These are phyloP conservation scores for Myioborus miniatus DNA, from an alignment of 2,797 vertebrate species.

Conservation along the genomic window DNA sequence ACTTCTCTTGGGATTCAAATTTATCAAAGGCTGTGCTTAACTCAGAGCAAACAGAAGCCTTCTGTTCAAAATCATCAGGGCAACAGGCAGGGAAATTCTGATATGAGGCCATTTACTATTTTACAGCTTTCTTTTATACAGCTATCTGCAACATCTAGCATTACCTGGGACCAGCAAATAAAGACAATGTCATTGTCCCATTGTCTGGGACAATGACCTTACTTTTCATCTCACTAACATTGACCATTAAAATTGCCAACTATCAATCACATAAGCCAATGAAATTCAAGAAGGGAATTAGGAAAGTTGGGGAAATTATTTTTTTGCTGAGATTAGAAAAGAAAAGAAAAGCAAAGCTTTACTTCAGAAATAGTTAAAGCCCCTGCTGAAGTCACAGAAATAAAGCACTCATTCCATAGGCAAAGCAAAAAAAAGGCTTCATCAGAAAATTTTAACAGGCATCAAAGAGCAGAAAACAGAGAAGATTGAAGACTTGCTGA, in stretches of 20 bases:
- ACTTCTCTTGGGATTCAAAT: neutral
- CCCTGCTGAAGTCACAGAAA: neutral
- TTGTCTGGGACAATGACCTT: neutral
- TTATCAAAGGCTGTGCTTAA: neutral
- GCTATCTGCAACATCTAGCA: neutral
- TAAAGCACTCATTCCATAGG: conserved; percentile 43
- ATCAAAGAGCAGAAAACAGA: conserved; percentile 47
- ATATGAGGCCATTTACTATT: neutral
- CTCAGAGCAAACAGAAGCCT: neutral
- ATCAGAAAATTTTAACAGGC: conserved; percentile 5
- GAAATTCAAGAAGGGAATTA: neutral
- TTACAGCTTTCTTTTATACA: neutral
- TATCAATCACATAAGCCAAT: neutral
- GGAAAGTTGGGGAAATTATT: neutral
- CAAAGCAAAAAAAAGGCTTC: conserved; percentile 36
- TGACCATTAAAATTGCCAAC: neutral
- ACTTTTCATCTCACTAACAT: neutral
- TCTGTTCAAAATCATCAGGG: neutral
- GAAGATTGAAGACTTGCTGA: conserved; percentile 6
- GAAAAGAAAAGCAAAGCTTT: neutral
- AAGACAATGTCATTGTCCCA: too few relatives aligned
- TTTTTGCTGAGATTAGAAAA: neutral
- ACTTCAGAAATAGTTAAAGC: neutral
- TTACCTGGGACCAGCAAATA: neutral
- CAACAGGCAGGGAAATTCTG: neutral